These are phyloP conservation scores for Pseudochaenichthys georgianus DNA, from an alignment of 2,797 vertebrate species.

Conservation along the genomic window DNA sequence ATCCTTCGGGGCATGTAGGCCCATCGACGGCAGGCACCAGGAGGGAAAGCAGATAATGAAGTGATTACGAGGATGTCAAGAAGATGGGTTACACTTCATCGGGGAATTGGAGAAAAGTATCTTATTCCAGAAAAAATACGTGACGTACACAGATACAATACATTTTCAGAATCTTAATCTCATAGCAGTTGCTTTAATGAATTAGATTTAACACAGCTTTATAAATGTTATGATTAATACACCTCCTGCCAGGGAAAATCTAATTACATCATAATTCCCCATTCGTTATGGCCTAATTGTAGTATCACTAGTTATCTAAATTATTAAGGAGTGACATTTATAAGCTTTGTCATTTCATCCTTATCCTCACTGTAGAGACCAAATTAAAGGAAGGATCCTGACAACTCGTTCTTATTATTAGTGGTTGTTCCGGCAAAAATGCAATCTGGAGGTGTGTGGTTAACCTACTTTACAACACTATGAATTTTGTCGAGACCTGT, in stretches of 20 bases:
- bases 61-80: constrained; percentile 33
- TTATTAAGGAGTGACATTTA: constrained; percentile 38
- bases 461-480: constrained; percentile 64
- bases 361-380: neutral
- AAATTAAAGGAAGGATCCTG: constrained; percentile 16
- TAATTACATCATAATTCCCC: constrained; percentile 43
- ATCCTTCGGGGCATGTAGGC: constrained; percentile 2
- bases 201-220: constrained; percentile 23
- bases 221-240: constrained; percentile 33
- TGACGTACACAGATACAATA: neutral
- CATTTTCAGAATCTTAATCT: neutral
- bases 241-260: constrained; percentile 22
- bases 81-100: constrained; percentile 33
- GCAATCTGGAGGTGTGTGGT: constrained; percentile 25
- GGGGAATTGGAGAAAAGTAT: constrained; percentile 20
- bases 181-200: constrained; percentile 9
- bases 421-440: constrained; percentile 36
- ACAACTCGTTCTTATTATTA: constrained; percentile 9
- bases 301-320: constrained; percentile 33
- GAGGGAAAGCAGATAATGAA: constrained; percentile 48
- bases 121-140: constrained; percentile 3
- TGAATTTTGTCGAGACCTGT: constrained; percentile 77
- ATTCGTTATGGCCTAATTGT: constrained; percentile 33
- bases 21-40: constrained; percentile 18
- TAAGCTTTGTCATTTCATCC: constrained; percentile 25